Evolutionary conservation across 2,113 vertebrate genomes (phyloP).

Genomic region (Scytalopus superciliaris): DNA sequence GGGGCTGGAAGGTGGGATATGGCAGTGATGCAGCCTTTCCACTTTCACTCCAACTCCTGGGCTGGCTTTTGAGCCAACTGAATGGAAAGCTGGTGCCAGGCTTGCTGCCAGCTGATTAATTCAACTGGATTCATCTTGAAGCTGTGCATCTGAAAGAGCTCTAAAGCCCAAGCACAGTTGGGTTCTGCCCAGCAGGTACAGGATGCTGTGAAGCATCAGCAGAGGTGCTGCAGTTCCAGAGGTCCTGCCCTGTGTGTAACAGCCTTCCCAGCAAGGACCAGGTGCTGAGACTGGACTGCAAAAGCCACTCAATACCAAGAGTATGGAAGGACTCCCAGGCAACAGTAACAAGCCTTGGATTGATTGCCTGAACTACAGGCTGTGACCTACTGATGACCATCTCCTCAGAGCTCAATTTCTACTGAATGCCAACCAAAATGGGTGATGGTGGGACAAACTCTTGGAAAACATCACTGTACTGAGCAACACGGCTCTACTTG

Average conservation of each 20-base stretch:
- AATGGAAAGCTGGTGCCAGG: neutral
- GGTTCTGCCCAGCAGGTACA: neutral
- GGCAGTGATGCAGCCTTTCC: neutral
- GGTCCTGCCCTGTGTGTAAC: neutral
- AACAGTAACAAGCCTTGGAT: neutral
- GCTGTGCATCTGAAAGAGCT: neutral
- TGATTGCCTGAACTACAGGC: neutral
- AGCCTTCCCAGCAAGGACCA: neutral
- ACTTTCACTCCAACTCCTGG: neutral
- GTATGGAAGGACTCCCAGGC: neutral
- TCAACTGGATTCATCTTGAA: slow-evolving; percentile 11
- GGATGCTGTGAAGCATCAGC: neutral
- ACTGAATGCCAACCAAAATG: neutral
- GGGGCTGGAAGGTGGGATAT: neutral
- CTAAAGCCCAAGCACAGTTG: neutral
- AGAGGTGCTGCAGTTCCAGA: neutral
- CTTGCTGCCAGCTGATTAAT: neutral
- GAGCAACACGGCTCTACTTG: neutral
- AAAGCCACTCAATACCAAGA: neutral
- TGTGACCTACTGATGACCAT: neutral
- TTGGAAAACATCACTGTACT: neutral
- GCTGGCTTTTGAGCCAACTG: neutral
- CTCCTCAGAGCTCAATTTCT: neutral
- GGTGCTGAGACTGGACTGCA: neutral
- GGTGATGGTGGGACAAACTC: neutral